Conservation (phyloP, 2,888 invertebrate genomes). For the Carpatolechia fugitivella region DNA sequence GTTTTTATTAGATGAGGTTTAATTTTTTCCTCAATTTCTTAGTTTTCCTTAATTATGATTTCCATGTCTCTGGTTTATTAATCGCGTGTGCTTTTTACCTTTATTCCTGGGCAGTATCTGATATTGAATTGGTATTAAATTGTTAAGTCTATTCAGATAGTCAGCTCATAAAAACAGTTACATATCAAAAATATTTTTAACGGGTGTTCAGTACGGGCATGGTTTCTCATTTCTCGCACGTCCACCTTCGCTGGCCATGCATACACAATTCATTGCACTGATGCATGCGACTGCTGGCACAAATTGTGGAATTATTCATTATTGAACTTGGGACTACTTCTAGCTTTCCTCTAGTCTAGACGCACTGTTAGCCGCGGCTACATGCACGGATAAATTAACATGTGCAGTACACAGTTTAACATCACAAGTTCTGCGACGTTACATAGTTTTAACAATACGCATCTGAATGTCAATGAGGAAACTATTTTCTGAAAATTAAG, state of each 20-base stretch:
- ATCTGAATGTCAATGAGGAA: neutral
- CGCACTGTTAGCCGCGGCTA: neutral
- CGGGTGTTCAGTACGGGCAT: slow-evolving; percentile 36
- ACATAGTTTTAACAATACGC: neutral
- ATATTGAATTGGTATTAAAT: too few relatives aligned
- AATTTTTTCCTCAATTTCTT: too few relatives aligned
- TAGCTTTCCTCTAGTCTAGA: slow-evolving; percentile 11
- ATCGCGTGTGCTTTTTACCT: too few relatives aligned
- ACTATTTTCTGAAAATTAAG: neutral
- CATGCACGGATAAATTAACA: neutral
- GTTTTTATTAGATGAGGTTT: too few relatives aligned
- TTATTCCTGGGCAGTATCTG: too few relatives aligned
- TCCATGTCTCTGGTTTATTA: too few relatives aligned
- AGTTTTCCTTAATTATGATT: too few relatives aligned
- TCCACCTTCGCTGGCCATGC: slow-evolving; percentile 33
- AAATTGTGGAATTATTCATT: slow-evolving; percentile 55
- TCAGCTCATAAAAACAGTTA: slow-evolving; percentile 39
- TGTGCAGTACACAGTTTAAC: neutral
- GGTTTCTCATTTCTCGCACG: slow-evolving; percentile 46
- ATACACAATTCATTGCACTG: slow-evolving; percentile 44
- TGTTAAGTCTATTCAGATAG: neutral
- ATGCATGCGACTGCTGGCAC: slow-evolving; percentile 46
- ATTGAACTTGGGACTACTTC: slow-evolving; percentile 29
- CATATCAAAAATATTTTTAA: slow-evolving; percentile 37
- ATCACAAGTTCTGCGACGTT: neutral